A percentile compares a stretch with the other conserved stretches of the same genome.
phyloP scores from a whole-genome alignment of 2,797 vertebrate species.

The Etheostoma nigrum region DNA sequence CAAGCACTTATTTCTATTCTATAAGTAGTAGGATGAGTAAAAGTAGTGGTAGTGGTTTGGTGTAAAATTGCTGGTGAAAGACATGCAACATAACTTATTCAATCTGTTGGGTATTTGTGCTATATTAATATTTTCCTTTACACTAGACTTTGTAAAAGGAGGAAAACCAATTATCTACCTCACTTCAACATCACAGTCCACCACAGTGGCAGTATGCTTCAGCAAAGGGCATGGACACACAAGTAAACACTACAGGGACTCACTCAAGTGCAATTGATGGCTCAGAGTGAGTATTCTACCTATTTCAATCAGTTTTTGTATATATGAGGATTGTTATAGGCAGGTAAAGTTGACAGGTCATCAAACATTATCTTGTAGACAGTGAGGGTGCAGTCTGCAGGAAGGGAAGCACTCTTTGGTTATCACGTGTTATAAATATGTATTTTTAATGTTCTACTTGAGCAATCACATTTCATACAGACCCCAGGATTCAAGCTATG shows the following conservation, averaged over 20 bases:
- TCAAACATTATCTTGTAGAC: slow-evolving; percentile 22
- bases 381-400: slow-evolving; percentile 44
- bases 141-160: slow-evolving; percentile 45
- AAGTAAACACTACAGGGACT: slow-evolving; percentile 40
- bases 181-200: slow-evolving; percentile 54
- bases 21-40: slow-evolving; percentile 19
- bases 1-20: slow-evolving; percentile 56
- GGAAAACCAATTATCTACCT: slow-evolving; percentile 76
- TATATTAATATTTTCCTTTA: slow-evolving; percentile 43
- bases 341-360: slow-evolving; percentile 24
- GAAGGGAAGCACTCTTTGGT: slow-evolving; percentile 51
- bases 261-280: slow-evolving; percentile 60
- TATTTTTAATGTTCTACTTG: slow-evolving; percentile 52
- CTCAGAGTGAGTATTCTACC: slow-evolving; percentile 47
- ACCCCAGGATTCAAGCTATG: slow-evolving; percentile 59
- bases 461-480: slow-evolving; percentile 62
- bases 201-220: slow-evolving; percentile 34
- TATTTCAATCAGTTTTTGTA: slow-evolving; percentile 75
- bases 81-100: slow-evolving; percentile 62
- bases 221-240: slow-evolving; percentile 27
- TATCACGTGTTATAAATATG: slow-evolving; percentile 42
- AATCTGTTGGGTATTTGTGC: slow-evolving; percentile 49
- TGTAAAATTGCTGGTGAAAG: slow-evolving; percentile 42
- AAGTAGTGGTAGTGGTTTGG: slow-evolving; percentile 26
- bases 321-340: slow-evolving; percentile 68